Evolutionary conservation across 1,140 invertebrate species (phyloP).

Genomic region (Trinorchestia longiramus): DNA sequence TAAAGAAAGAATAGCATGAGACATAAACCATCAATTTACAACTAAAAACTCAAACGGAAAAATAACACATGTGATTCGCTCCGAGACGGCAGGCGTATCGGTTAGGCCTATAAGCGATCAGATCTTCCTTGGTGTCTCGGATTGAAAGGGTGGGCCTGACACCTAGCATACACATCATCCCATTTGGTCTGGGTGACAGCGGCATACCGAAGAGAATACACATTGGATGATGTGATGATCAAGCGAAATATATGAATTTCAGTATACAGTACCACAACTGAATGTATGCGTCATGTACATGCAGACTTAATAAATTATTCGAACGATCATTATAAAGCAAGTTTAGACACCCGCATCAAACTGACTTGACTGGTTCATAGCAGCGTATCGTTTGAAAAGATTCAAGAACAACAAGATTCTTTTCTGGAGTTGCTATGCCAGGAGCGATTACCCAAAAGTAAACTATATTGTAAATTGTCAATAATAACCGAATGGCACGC

Average conservation of each 20-base stretch:
- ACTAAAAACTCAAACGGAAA: background rate
- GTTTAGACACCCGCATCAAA: background rate
- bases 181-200: background rate
- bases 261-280: background rate
- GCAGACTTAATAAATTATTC: background rate
- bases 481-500: background rate
- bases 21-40: background rate
- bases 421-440: background rate
- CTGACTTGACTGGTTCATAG: background rate
- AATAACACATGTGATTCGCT: background rate
- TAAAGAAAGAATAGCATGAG: background rate
- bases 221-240: background rate
- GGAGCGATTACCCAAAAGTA: background rate
- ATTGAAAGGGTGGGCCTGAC: background rate
- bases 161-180: background rate
- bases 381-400: too few relatives aligned
- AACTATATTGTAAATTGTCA: background rate
- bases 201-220: background rate
- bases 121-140: background rate
- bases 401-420: background rate
- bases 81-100: background rate
- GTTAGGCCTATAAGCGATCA: background rate
- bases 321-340: background rate
- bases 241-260: background rate
- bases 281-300: background rate